Evolutionary conservation across 1,140 invertebrate genomes (phyloP), one percentile per base, ranked within the genome.

Genomic region (Samia ricini): DNA sequence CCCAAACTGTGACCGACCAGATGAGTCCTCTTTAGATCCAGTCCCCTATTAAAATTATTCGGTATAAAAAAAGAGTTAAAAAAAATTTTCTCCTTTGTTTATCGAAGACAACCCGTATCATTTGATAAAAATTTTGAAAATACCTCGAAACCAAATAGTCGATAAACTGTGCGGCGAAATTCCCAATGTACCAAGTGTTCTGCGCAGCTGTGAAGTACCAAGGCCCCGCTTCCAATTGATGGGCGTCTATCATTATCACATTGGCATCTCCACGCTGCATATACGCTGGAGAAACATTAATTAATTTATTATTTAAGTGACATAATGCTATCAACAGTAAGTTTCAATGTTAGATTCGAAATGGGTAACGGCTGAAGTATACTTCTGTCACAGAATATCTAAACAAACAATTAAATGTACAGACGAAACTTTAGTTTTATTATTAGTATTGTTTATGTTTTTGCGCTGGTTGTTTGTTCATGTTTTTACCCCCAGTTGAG

Each of bases 1-100:
- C 93, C 93, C 18, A 94, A 66, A 60, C 93, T 94, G 73, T 93
- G 92, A 0, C 93, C 93, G 3, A 94, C 77, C 20, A 94, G 59
- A 72, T 94, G 93, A 0, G 85, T 92, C 62, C 61, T 84, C 42
- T 55, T 79, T 57, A 68, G 60, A 5, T 77, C 73, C 58, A 78
- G 63, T 15, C 87, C 88, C 65, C 90, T 91, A 78, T 81, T 29
- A 58, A 3, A 5, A 51, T 51, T 20, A 51, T 51, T 15, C 2
- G 18, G 18, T 15, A 15, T 2, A 48, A n/a, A 15, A 48, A 5
- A 0, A 15, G 18, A 1, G 36, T 48, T 8, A 0, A 50, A 19
- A n/a, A 50, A n/a, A 1, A 50, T 5, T 1, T 15, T 50, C n/a
- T 5, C 48, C 1, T 50, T 36, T 36, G 6, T 36, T 0, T 36